Base-by-base conservation (phyloP, 2,797 vertebrate genomes). In the Sebastes reedi region DNA sequence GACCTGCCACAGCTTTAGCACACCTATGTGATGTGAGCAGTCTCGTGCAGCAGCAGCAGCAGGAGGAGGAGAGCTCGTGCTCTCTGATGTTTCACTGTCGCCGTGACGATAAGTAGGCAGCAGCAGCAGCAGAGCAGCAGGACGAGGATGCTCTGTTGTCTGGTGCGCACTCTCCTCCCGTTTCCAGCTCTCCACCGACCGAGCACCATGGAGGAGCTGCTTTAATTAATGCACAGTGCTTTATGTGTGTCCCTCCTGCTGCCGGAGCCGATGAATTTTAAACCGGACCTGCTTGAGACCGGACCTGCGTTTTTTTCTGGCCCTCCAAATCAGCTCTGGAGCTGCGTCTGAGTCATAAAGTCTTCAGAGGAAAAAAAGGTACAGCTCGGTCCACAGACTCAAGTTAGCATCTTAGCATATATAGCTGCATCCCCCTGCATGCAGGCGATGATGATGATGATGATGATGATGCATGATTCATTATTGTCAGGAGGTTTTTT, bases 71-170 rank as follows among this genome's bases (percentile, higher is more conserved):
- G 75, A 75, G 82, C 82, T 83, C 16, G 34, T n/a, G 50, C 70
- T 86, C 80, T 79, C 72, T 87, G 82, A 58, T 87, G 80, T 85
- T 89, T 93, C 83, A 83, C 87, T 92, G 91, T 83, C 90, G 88
- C 92, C 81, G 93, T 95, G 93, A 95, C 93, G 92, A 90, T 87
- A 86, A 87, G 89, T 90, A 88, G 90, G 87, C 88, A 90, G 92
- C 91, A 46, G 42, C 42, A 42, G 39, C 39, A 42, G 39, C 39
- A 42, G 39, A 42, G 39, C 39, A 42, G 39, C 39, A 42, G 89
- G 92, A 91, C 90, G 92, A 83, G 72, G 92, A 92, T 91, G 93
- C 91, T 92, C 89, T 83, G 92, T 92, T 86, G 90, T 92, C 85
- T 92, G 90, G 87, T 92, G 94, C 91, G 87, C 93, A 92, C 91